phyloP scores from a whole-genome alignment of 2,113 vertebrate genomes.

The Cricetomys ansorgei region DNA sequence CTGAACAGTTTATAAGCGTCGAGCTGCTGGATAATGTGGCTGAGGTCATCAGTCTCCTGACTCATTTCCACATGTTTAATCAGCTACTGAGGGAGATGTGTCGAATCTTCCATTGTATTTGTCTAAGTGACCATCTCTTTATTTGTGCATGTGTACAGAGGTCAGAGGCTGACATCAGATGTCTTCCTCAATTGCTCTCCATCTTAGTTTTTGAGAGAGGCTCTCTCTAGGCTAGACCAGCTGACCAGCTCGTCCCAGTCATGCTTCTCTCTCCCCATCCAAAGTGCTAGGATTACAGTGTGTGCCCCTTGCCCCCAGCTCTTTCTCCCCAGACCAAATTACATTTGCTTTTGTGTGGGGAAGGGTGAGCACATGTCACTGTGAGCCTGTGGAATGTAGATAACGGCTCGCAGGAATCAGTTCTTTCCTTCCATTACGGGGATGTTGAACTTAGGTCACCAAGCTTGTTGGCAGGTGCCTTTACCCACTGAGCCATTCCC shows the following conservation, averaged over 20 bases:
- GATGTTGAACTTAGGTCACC: neutral
- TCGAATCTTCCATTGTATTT: neutral
- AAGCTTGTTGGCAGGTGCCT: neutral
- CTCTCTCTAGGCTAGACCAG: neutral
- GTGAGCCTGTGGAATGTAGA: too few species aligned
- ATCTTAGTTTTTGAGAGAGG: neutral
- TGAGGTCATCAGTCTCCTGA: neutral
- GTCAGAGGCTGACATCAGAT: neutral
- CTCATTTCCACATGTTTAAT: constrained; percentile 29
- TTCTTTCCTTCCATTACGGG: neutral
- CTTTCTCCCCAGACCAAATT: neutral
- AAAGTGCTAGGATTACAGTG: neutral
- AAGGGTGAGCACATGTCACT: too few species aligned
- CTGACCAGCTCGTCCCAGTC: too few species aligned
- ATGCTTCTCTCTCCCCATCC: neutral
- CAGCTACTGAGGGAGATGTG: neutral
- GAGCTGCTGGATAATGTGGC: neutral
- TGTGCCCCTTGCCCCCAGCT: neutral
- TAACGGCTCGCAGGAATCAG: too few species aligned
- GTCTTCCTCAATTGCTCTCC: neutral
- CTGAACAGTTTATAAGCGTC: neutral
- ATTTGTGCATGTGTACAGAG: neutral
- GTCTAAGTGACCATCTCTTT: neutral
- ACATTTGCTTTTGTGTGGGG: neutral
- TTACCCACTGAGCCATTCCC: neutral